A percentile compares a stretch with the other conserved stretches of the same genome.
phyloP scores from a whole-genome alignment of 2,888 invertebrate genomes.

The Hemaris fuciformis region DNA sequence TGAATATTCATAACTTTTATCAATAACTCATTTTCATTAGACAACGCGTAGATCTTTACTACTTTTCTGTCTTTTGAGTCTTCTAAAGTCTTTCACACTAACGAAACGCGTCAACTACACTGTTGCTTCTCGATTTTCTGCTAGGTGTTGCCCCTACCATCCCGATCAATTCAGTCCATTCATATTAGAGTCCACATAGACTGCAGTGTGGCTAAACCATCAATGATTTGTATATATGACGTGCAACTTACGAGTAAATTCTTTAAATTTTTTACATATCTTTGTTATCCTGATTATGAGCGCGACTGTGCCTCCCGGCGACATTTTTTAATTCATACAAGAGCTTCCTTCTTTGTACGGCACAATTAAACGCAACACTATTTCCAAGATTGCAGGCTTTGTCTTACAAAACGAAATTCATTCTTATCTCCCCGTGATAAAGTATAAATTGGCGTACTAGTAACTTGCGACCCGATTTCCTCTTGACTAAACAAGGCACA shows the following conservation, averaged over 20 bases:
- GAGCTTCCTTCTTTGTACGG: neutral
- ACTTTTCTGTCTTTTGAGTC: too few relatives aligned
- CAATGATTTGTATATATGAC: neutral
- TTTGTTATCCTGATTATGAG: neutral
- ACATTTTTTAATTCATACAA: slow-evolving; percentile 1
- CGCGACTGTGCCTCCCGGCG: neutral
- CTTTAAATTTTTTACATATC: neutral
- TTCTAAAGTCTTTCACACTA: too few relatives aligned
- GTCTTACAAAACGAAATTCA: slow-evolving; percentile 18
- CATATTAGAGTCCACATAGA: too few relatives aligned
- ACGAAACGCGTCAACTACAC: too few relatives aligned
- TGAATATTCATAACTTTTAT: too few relatives aligned
- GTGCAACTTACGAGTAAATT: too few relatives aligned
- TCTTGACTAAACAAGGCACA: slow-evolving; percentile 38
- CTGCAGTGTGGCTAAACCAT: too few relatives aligned
- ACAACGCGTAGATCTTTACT: too few relatives aligned
- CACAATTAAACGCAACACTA: slow-evolving; percentile 8
- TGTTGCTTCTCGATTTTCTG: too few relatives aligned
- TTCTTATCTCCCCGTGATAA: slow-evolving; percentile 17
- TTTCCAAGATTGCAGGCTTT: slow-evolving; percentile 4
- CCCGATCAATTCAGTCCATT: too few relatives aligned
- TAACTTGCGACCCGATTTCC: slow-evolving; percentile 27
- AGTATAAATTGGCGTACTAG: slow-evolving; percentile 18
- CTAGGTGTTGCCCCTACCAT: too few relatives aligned
- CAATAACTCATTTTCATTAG: too few relatives aligned